These are phyloP conservation scores for Syrmaticus mikado DNA, from an alignment of 2,113 vertebrate species.

Conservation along the genomic window DNA sequence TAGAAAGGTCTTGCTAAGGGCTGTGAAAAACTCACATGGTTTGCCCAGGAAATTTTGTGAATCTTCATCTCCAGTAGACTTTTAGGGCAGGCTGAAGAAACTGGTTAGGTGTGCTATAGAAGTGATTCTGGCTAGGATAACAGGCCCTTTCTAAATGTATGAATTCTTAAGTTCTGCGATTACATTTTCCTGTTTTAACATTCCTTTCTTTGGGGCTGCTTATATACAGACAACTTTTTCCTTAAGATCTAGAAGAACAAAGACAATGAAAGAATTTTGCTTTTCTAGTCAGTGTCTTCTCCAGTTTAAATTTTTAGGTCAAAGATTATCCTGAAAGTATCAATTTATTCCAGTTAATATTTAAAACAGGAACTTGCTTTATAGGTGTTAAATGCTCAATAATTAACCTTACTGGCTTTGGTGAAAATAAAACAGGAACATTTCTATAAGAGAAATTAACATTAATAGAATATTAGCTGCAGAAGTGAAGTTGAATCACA, in stretches of 20 bases:
- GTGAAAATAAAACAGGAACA: slow-evolving; percentile 49
- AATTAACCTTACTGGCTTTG: slow-evolving; percentile 42
- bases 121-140: not conserved
- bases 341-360: not conserved
- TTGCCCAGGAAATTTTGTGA: not conserved
- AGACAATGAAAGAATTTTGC: not conserved
- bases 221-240: not conserved
- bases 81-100: not conserved
- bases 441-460: slow-evolving; percentile 64
- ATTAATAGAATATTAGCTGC: slow-evolving; percentile 16
- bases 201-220: not conserved
- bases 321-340: not conserved
- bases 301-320: not conserved
- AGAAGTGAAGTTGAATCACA: not conserved
- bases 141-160: not conserved
- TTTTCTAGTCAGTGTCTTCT: slow-evolving; percentile 1
- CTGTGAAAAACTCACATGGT: not conserved
- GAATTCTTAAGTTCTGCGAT: not conserved
- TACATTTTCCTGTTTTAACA: not conserved
- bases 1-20: not conserved
- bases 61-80: not conserved
- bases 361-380: slow-evolving; percentile 41
- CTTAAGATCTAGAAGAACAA: not conserved
- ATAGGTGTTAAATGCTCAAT: slow-evolving; percentile 36
- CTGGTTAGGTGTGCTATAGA: not conserved